Conservation (phyloP, 1,140 invertebrate species). For the Nylanderia fulva region DNA sequence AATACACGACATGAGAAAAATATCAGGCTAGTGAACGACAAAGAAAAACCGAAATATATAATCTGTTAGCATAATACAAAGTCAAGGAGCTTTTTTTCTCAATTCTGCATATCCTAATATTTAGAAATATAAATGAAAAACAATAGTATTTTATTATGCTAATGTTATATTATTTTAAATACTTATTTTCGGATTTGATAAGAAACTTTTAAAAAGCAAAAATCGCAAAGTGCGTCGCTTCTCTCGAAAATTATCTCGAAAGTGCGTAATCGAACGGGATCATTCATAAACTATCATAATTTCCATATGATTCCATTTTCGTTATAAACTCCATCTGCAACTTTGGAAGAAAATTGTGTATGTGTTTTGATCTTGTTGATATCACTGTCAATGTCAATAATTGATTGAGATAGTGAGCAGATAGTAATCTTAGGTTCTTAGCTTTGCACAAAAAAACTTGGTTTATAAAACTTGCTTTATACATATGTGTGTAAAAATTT, state of each 20-base stretch:
- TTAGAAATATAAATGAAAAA: not conserved
- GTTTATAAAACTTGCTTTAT: not conserved
- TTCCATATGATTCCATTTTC: conserved; percentile 46
- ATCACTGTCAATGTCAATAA: not conserved
- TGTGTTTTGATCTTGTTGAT: not conserved
- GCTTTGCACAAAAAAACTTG: not conserved
- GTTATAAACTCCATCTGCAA: conserved; percentile 15
- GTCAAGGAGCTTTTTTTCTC: not conserved
- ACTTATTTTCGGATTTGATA: not conserved
- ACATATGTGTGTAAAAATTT: not conserved
- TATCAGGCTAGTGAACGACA: not conserved
- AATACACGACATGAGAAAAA: not conserved
- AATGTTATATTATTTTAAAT: not conserved
- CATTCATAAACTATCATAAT: conserved; percentile 43
- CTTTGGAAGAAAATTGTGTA: conserved; percentile 6
- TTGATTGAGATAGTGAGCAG: not conserved
- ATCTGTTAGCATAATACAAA: not conserved
- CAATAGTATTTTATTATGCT: not conserved
- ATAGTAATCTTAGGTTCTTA: not conserved
- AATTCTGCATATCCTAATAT: not conserved
- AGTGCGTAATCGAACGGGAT: conserved; percentile 34
- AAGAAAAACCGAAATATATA: conserved; percentile 3
- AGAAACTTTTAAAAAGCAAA: not conserved
- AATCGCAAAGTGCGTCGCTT: conserved; percentile 4
- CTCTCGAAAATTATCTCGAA: conserved; percentile 37